Base-by-base conservation (phyloP, 2,113 vertebrate genomes). In the Oncorhynchus kisutch region DNA sequence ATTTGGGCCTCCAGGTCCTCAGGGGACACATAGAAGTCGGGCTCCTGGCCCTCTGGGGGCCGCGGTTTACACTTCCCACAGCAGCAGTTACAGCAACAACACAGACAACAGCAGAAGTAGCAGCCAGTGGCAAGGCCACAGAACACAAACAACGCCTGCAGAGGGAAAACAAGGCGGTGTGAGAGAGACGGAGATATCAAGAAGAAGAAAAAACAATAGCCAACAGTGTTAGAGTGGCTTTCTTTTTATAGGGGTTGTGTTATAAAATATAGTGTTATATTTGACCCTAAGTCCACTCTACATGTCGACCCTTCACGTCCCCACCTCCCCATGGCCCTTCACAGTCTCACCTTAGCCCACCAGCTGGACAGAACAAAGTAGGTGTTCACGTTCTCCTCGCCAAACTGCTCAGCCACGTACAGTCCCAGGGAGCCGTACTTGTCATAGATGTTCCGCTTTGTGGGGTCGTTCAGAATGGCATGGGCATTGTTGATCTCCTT, bases 31-130 rank as follows among this genome's bases (percentile, higher is more conserved):
- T 99, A 99, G 86, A 96, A 98, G 16, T 96, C 96, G 12, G 94
- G 94, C 12, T 97, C 96, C 6, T 95, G 95, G 0, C 94, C 94
- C 84, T 99, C 97, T 0, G 96, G 95, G 9, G 97, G 96, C 88
- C 95, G 92, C 1, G 98, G 98, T 96, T 99, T 99, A 94, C 98
- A 99, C 83, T 92, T 95, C 13, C 98, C 98, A 39, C 98, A 99
- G 95, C 98, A 99, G 86, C 98, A 99, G 91, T 99, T 99, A 94
- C 96, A 99, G 93, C 98, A 99, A 91, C 98, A 99, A 87, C 97
- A 99, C 76, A 99, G 95, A 89, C 98, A 99, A 94, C 98, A 99
- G 81, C 97, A 99, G 94, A 97, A 99, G 84, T 99, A 99, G 92
- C 98, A 99, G 90, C 93, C 97, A 0, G 97, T 99, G 76, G 98